Percentiles rank a stretch among this genome's conserved stretches.
phyloP scores from a whole-genome alignment of 2,888 invertebrate genomes.

The Uloborus plumipes region DNA sequence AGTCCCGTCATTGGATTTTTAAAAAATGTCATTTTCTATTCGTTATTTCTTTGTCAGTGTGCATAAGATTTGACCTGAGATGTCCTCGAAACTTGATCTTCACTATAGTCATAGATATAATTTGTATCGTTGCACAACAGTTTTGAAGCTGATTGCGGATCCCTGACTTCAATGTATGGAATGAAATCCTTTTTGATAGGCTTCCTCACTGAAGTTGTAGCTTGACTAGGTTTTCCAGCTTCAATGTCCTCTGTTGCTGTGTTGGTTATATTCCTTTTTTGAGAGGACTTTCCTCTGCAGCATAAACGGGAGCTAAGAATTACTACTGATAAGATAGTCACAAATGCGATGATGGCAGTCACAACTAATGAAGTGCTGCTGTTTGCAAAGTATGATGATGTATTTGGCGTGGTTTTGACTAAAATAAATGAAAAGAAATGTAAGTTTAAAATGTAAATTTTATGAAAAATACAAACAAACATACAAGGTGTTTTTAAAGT shows the following conservation, averaged over 20 bases:
- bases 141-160: slow-evolving; percentile 23
- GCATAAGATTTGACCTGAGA: background rate
- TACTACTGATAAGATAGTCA: slow-evolving; percentile 4
- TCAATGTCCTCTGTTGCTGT: background rate
- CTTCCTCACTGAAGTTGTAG: background rate
- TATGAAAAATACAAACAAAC: too few species aligned
- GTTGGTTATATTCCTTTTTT: background rate
- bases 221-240: background rate
- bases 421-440: background rate
- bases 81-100: slow-evolving; percentile 24
- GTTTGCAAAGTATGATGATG: slow-evolving; percentile 11
- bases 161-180: slow-evolving; percentile 16
- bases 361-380: slow-evolving; percentile 15
- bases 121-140: slow-evolving; percentile 2
- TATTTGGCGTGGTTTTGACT: background rate
- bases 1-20: too few species aligned
- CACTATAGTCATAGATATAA: slow-evolving; percentile 12
- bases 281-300: slow-evolving; percentile 17
- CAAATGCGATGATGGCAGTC: slow-evolving; percentile 7
- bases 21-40: too few species aligned
- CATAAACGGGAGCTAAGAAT: background rate
- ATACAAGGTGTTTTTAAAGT: too few species aligned
- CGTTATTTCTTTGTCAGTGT: too few species aligned
- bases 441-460: too few species aligned
- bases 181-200: background rate